Evolutionary conservation across 2,888 invertebrate species (phyloP).

Genomic region (Protodeltote pygarga): DNA sequence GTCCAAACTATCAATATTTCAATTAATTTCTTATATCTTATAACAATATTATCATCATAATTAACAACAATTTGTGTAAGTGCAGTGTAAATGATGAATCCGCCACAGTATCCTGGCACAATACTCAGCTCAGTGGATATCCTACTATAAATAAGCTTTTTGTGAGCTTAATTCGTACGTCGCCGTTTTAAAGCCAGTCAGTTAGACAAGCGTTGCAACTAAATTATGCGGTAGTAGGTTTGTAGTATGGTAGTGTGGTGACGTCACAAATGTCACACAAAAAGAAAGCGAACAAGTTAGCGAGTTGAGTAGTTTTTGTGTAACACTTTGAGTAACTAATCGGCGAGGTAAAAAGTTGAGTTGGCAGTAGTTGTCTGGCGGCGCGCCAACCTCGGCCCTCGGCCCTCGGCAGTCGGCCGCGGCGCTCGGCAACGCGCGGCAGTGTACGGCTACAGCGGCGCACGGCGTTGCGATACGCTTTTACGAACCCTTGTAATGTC

Average conservation of each 20-base stretch:
- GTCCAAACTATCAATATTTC: too few relatives aligned
- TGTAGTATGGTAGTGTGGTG: constrained; percentile 6
- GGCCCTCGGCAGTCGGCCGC: constrained; percentile 19
- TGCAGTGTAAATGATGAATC: neutral
- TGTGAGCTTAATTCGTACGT: constrained; percentile 18
- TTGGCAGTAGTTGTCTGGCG: constrained; percentile 40
- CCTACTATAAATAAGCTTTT: constrained; percentile 31
- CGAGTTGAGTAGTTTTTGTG: constrained; percentile 49
- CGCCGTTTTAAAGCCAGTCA: constrained; percentile 7
- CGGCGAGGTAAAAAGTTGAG: constrained; percentile 51
- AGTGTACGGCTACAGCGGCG: too few relatives aligned
- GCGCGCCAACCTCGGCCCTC: constrained; percentile 24
- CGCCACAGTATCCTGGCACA: neutral
- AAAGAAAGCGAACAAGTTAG: constrained; percentile 43
- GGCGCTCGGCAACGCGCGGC: constrained; percentile 1
- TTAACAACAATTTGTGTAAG: neutral
- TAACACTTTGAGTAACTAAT: constrained; percentile 56
- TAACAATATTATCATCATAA: neutral
- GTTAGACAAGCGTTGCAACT: constrained; percentile 3
- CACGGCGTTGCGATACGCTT: constrained; percentile 8
- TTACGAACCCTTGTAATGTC: constrained; percentile 15
- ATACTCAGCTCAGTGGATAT: constrained; percentile 16
- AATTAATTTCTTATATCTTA: too few relatives aligned
- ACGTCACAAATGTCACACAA: constrained; percentile 23
- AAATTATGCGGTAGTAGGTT: neutral